Base-by-base conservation (phyloP, 2,797 vertebrate genomes). In the Microhierax caerulescens region DNA sequence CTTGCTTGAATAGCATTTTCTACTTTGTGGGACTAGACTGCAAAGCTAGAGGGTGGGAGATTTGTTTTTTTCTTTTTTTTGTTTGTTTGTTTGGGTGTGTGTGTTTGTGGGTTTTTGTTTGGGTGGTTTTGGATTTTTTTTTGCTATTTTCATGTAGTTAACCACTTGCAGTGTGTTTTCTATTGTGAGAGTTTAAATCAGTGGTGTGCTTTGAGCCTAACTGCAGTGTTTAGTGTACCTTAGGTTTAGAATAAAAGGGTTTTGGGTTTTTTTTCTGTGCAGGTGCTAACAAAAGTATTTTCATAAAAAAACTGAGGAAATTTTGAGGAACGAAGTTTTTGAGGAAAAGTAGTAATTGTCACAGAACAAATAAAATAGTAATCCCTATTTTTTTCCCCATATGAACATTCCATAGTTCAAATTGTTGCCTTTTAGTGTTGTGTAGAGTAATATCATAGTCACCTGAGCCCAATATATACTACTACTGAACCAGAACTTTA, bases 231-330 rank as follows among this genome's bases (percentile, higher is more conserved):
- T 3, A 28, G 11, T 27, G 3, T 76, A 43, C 32, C 7, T 69
- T 47, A 72, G 73, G 18, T 53, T 51, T 43, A 81, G 65, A 39
- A 39, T 39, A 39, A n/a, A n/a, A n/a, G n/a, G n/a, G n/a, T n/a
- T n/a, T n/a, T n/a, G n/a, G n/a, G n/a, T 24, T 32, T 39, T 57
- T 21, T 1, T 5, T 0, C 24, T 34, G 6, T 89, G n/a, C 11
- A 82, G 63, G 24, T 57, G 28, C 30, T 47, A n/a, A 53, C 7
- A n/a, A 10, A 64, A 50, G 23, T 67, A 19, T 56, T 65, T 85
- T 51, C 36, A 23, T 75, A 57, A 60, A 9, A 28, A 69, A 68
- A 48, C 25, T 30, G 37, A 79, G 23, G 24, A 65, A 57, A 65
- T 45, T 34, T n/a, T 56, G 39, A 65, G 34, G 48, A 77, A 54